Conservation (phyloP, 2,888 invertebrate genomes). For the Gymnoscelis rufifasciata region DNA sequence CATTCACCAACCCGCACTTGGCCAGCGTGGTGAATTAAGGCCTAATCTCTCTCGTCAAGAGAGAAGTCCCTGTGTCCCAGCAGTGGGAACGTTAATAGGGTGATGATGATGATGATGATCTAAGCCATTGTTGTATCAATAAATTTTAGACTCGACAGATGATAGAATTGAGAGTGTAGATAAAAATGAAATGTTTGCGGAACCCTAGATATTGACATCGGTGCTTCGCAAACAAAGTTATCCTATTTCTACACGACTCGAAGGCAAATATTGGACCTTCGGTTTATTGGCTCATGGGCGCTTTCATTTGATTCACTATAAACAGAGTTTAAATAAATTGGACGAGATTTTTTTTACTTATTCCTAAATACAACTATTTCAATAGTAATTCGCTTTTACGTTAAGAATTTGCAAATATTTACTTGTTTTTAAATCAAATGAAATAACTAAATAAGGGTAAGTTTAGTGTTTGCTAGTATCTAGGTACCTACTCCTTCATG, state of each 20-base stretch:
- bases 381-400: too few relatives aligned
- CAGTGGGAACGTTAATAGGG: too few relatives aligned
- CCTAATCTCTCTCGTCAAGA: too few relatives aligned
- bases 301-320: constrained; percentile 1
- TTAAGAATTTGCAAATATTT: too few relatives aligned
- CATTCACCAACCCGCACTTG: too few relatives aligned
- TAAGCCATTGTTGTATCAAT: neutral
- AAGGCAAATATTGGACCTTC: constrained; percentile 26
- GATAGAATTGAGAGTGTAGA: neutral
- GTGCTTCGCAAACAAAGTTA: constrained; percentile 26
- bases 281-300: constrained; percentile 23
- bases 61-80: too few relatives aligned
- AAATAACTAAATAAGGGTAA: too few relatives aligned
- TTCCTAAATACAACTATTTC: neutral
- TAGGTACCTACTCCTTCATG: too few relatives aligned
- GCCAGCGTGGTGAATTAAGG: too few relatives aligned
- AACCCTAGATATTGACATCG: constrained; percentile 16
- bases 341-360: constrained; percentile 1
- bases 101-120: too few relatives aligned
- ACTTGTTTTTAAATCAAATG: too few relatives aligned
- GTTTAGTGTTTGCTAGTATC: too few relatives aligned
- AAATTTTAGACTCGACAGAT: neutral
- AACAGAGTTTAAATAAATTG: constrained; percentile 5
- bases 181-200: constrained; percentile 6
- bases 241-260: constrained; percentile 20